Evolutionary conservation across 1,140 invertebrate genomes (phyloP).

Genomic region (Lineus longissimus): DNA sequence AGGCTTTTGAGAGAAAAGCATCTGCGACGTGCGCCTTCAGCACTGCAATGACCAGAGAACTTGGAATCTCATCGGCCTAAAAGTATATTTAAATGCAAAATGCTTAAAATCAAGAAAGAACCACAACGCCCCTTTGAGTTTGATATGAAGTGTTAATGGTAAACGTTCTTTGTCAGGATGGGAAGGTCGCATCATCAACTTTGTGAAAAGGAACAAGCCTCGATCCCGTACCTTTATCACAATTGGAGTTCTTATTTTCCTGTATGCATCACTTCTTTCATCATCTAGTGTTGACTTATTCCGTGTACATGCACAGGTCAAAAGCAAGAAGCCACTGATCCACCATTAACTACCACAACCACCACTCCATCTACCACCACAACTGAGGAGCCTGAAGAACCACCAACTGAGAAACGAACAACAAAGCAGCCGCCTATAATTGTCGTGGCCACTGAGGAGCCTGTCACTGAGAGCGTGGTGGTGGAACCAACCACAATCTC

Average conservation of each 20-base stretch:
- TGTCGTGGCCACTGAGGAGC: not conserved
- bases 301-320: too few relatives aligned
- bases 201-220: not conserved
- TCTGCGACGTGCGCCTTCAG: not conserved
- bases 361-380: not conserved
- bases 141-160: not conserved
- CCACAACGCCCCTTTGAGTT: not conserved
- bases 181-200: not conserved
- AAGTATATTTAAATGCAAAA: not conserved
- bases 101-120: not conserved
- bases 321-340: too few relatives aligned
- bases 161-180: not conserved
- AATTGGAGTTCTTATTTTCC: not conserved
- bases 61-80: not conserved
- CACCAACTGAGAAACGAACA: not conserved
- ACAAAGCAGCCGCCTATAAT: not conserved
- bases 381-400: not conserved
- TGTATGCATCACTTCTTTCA: not conserved
- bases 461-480: not conserved
- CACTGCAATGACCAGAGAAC: not conserved
- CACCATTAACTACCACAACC: too few relatives aligned
- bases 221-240: not conserved
- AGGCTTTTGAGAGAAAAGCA: not conserved
- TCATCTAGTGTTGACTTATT: not conserved
- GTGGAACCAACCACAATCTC: not conserved